Evolutionary conservation across 1,140 invertebrate genomes (phyloP), one percentile per base, ranked within the genome.

Genomic region (Euura lappo): DNA sequence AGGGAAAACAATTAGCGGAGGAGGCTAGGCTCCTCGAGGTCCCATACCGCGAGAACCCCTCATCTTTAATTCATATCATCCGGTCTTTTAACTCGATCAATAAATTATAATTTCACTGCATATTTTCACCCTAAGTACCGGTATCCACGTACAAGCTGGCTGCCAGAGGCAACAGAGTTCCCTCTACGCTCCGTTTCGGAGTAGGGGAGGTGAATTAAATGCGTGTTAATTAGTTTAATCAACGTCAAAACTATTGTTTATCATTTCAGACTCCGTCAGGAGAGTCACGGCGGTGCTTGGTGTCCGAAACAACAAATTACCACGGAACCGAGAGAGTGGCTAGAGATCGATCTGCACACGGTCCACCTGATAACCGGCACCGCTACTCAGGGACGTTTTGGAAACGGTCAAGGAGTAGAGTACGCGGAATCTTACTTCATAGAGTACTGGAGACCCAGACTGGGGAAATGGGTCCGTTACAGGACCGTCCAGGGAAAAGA

Each of bases 381-480:
- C 2, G 93, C 93, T 78, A 95, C 94, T 13, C 95, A 96, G 82
- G 95, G 95, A 28, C 90, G 95, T 46, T 96, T 96, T 82, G 95
- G 95, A 2, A 96, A 96, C 82, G 95, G 95, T 43, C 91, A 94
- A 78, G 95, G 95, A 65, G 90, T 91, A 74, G 95, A 97, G 83
- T 97, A 88, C 81, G 90, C 93, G 5, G 93, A 95, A 80, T 89
- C 91, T 44, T 96, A 95, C 83, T 84, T 93, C 66, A 84, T 97
- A 42, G 94, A 96, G 78, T 97, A 96, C 80, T 94, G 92, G 91
- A 82, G 93, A 75, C 92, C 93, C 2, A 89, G 90, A 64, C 79
- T 94, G 4, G 89, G 89, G 43, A 92, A 92, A 80, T 95, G 93
- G 93, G 91, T 93, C 64, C 89, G 92, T 10, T 95, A 94, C 83